Conservation (phyloP, 2,888 invertebrate species). For the Sicus ferrugineus region DNA sequence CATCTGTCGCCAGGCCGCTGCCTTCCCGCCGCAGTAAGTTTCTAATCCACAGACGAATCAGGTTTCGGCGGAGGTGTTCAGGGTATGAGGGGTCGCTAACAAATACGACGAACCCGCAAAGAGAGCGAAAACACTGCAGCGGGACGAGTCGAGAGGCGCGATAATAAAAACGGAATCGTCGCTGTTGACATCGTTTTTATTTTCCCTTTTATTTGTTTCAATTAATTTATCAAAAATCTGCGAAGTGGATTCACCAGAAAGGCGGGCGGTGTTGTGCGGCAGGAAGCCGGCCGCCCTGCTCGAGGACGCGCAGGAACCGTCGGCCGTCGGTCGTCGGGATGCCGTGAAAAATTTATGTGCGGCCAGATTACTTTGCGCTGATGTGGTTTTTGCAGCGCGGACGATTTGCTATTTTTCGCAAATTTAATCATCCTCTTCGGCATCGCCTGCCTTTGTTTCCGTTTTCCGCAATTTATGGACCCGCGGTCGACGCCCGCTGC, state of each 20-base stretch:
- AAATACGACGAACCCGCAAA: slow-evolving; percentile 19
- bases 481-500: not conserved
- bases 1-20: not conserved
- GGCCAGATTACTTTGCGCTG: slow-evolving; percentile 54
- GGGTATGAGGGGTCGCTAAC: slow-evolving; percentile 21
- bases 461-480: not conserved
- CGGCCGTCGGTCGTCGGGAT: slow-evolving; percentile 29
- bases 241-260: slow-evolving; percentile 40
- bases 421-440: not conserved
- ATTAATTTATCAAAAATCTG: slow-evolving; percentile 17
- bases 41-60: slow-evolving; percentile 7
- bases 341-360: slow-evolving; percentile 52
- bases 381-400: slow-evolving; percentile 40
- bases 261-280: slow-evolving; percentile 50
- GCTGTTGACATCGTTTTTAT: not conserved
- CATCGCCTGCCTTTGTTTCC: not conserved
- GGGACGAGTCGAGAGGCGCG: not conserved
- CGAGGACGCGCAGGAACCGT: not conserved
- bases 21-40: not conserved
- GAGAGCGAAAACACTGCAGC: not conserved
- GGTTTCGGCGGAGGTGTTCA: slow-evolving; percentile 19
- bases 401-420: slow-evolving; percentile 34
- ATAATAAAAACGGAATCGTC: too few species aligned
- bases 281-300: too few species aligned
- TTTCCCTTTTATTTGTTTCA: not conserved